Base-by-base conservation (phyloP, 2,797 vertebrate genomes). In the Rhinichthys osculus region DNA sequence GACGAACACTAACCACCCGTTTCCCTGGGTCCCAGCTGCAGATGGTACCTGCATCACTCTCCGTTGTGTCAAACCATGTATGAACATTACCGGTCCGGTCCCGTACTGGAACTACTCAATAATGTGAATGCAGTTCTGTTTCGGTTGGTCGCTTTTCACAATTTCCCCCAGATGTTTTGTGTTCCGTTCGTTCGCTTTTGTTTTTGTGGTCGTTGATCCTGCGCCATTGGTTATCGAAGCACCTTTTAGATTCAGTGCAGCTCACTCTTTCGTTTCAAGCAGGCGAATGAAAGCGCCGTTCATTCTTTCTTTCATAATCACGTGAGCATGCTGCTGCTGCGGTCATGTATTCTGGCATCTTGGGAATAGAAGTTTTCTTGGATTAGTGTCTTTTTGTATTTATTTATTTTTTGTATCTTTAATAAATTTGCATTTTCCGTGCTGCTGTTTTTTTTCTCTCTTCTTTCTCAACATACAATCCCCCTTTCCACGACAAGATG, bases 291-390 rank as follows among this genome's bases (percentile, higher is more conserved):
- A 92, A 92, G 95, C 92, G 90, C 95, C 92, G 89, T 95, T 94
- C 93, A 88, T 95, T 94, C 93, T 91, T 90, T 71, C 38, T 59
- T 47, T 70, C 66, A 57, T 69, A 30, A 94, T 91, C 94, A 91
- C 89, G 92, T 96, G 95, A 95, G 97, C 97, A 98, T 98, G 97
- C 96, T 96, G 97, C 96, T 96, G 94, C 95, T 93, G 93, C 91
- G 94, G 86, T 92, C 89, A 92, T 95, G 94, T 95, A 93, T 92
- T 94, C 91, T 92, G 94, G 93, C 95, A 94, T 94, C 94, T 94
- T 95, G 95, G 94, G 95, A 96, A 94, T 92, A 93, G 94, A 95
- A 94, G 93, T 95, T 95, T 96, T 95, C 93, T 93, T 93, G 91
- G 92, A 92, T 94, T 93, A 80, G 90, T 93, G 93, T 96, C 94